Evolutionary conservation across 2,888 invertebrate species (phyloP), one percentile per base, ranked within the genome.

Genomic region (Atherix ibis): DNA sequence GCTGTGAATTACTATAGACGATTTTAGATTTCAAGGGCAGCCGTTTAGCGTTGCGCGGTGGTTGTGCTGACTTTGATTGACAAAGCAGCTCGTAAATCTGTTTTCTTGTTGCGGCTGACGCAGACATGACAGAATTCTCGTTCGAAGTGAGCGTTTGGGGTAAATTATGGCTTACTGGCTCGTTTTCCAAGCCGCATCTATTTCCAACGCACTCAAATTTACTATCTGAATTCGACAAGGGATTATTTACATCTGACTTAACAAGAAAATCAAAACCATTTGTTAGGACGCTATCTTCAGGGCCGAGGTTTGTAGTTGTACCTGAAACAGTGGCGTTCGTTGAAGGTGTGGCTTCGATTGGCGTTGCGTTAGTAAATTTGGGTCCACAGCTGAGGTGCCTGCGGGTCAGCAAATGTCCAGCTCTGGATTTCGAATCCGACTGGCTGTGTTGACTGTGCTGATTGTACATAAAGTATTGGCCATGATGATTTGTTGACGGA

Each of bases 341-440:
- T 6, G 28, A 28, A 4, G 28, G 4, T 6, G 14, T 12, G 28
- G 12, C 16, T 10, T 12, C 12, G 17, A 18, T 19, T n/a, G 6
- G 8, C 16, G 29, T 14, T 4, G 14, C 18, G 6, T 3, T 15
- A n/a, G 18, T 26, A 6, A 18, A 17, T 22, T 29, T 30, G 4
- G 56, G 52, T 10, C 54, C 57, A 40, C 57, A 56, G 38, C 56
- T 58, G 4, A 56, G 49, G 27, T 54, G 50, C 1, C 56, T 26
- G 17, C 19, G 31, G 2, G 27, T 16, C 15, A 13, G 18, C 9
- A 25, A 26, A 18, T 18, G n/a, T 4, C n/a, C n/a, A n/a, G n/a
- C n/a, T n/a, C n/a, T n/a, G n/a, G n/a, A n/a, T n/a, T n/a, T n/a
- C n/a, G n/a, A n/a, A n/a, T n/a, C n/a, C n/a, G n/a, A n/a, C n/a